Percentiles rank a stretch among this genome's conserved stretches.
phyloP scores from a whole-genome alignment of 2,888 invertebrate genomes.

The Schizaphis graminum region DNA sequence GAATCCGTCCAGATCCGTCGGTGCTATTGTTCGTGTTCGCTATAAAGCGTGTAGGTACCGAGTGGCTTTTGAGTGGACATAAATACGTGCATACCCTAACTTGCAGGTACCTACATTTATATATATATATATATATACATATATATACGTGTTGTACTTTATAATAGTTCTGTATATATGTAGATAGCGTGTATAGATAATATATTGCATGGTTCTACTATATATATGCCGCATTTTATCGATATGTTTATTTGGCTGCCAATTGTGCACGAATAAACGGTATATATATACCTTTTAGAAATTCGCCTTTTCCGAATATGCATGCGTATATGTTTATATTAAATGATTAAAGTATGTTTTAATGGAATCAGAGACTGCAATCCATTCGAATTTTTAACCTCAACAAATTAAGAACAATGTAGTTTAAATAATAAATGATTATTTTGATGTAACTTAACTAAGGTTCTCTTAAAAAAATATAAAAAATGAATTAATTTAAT shows the following conservation, averaged over 20 bases:
- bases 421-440: no score
- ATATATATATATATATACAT: background rate
- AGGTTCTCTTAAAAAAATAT: no score
- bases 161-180: background rate
- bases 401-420: background rate
- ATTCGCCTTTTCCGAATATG: background rate
- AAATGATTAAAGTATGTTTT: background rate
- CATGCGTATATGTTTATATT: background rate
- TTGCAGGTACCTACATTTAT: background rate
- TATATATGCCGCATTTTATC: background rate
- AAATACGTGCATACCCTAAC: background rate
- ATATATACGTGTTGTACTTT: background rate
- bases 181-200: background rate
- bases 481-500: no score
- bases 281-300: background rate
- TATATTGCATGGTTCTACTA: background rate
- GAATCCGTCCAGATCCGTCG: background rate
- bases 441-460: no score
- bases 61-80: conserved; percentile 38
- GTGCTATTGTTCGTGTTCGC: conserved; percentile 1
- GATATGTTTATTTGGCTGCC: background rate
- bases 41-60: conserved; percentile 21
- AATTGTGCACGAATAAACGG: background rate
- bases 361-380: background rate
- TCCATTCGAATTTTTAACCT: background rate